Percentiles rank a stretch among this genome's conserved stretches.
Evolutionary conservation across 2,888 invertebrate genomes (phyloP).

Genomic region (Ectemnius continuus): DNA sequence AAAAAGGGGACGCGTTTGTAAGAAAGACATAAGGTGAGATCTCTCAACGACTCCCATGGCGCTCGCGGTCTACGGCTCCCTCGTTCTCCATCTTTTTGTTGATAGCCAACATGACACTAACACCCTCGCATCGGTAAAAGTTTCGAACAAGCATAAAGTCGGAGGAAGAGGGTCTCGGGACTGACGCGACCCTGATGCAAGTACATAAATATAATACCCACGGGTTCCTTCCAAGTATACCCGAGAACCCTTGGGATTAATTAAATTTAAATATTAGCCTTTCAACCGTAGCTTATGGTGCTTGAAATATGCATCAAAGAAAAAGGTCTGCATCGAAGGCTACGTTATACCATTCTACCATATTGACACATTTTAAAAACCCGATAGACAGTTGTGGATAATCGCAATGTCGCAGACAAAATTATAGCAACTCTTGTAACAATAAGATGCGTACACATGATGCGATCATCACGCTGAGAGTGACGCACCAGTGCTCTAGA

Average conservation of each 20-base stretch:
- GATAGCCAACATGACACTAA: conserved; percentile 68
- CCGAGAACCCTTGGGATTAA: conserved; percentile 32
- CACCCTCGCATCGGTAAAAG: conserved; percentile 68
- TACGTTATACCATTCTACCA: too few species aligned
- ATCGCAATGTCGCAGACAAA: too few species aligned
- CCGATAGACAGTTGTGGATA: too few species aligned
- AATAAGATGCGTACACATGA: too few species aligned
- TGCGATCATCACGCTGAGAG: too few species aligned
- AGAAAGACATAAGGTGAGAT: conserved; percentile 38
- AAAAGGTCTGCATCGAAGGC: too few species aligned
- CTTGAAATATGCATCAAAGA: too few species aligned
- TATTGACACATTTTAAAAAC: too few species aligned
- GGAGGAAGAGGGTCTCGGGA: conserved; percentile 36
- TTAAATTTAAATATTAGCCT: conserved; percentile 46
- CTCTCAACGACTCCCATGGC: conserved; percentile 65
- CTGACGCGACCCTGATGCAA: conserved; percentile 33
- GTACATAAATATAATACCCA: conserved; percentile 53
- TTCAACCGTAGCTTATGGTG: too few species aligned
- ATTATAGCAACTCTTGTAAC: too few species aligned
- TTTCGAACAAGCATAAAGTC: conserved; percentile 59
- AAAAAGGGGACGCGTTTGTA: neutral
- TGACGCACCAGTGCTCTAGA: too few species aligned
- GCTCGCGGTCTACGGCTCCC: conserved; percentile 48
- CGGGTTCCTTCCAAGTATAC: conserved; percentile 36
- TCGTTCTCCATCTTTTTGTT: conserved; percentile 54